phyloP scores from a whole-genome alignment of 2,888 invertebrate species.

The Nephrotoma guestfalica region DNA sequence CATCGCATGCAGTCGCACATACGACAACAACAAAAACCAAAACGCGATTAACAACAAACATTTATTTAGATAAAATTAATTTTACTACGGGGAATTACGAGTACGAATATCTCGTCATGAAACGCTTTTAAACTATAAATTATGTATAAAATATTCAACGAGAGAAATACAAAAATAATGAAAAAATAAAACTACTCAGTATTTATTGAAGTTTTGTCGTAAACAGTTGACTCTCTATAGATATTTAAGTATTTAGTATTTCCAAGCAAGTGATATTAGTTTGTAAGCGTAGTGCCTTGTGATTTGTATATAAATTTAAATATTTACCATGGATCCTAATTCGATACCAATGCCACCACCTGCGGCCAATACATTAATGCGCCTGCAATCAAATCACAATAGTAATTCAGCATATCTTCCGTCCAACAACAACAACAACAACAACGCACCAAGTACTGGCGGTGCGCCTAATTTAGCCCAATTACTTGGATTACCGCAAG shows the following conservation, averaged over 20 bases:
- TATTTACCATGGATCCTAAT: background rate
- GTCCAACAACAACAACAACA: conserved; percentile 15
- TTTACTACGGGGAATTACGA: background rate
- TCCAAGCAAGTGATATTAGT: background rate
- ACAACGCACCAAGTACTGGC: conserved; percentile 1
- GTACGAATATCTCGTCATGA: background rate
- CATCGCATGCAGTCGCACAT: no score
- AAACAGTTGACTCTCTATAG: background rate
- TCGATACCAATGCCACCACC: background rate
- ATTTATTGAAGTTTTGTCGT: background rate
- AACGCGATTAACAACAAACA: no score
- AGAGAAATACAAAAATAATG: background rate
- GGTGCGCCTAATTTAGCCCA: conserved; percentile 20
- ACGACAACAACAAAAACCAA: no score
- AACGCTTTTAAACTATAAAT: background rate
- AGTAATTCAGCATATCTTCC: conserved; percentile 17
- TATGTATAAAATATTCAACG: background rate
- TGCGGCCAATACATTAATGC: background rate
- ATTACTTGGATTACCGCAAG: conserved; percentile 9
- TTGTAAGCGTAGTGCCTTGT: background rate
- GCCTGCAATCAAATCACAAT: background rate
- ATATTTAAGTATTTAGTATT: background rate
- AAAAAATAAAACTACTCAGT: background rate
- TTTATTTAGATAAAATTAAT: no score
- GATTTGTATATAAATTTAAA: background rate